Conservation (phyloP, 1,140 invertebrate species). For the Cephus cinctus region DNA sequence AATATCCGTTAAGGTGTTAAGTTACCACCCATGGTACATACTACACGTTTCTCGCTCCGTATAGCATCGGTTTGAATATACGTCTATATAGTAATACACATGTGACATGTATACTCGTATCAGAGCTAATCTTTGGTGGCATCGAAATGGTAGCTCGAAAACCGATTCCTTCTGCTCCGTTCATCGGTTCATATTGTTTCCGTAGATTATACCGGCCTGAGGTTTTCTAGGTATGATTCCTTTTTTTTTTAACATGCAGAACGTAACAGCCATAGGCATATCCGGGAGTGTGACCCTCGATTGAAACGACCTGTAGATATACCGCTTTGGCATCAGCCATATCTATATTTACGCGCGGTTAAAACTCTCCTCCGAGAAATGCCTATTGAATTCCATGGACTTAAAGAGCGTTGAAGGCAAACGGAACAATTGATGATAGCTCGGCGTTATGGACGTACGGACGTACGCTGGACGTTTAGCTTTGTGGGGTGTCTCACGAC, state of each 20-base stretch:
- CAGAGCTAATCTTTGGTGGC: slow-evolving; percentile 22
- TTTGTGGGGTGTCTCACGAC: slow-evolving; percentile 16
- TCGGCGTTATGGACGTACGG: slow-evolving; percentile 19
- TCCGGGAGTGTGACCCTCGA: no score
- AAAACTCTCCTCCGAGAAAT: slow-evolving; percentile 12
- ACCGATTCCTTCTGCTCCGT: no score
- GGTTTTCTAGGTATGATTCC: no score
- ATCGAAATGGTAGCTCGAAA: slow-evolving; percentile 26
- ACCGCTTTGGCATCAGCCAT: no score
- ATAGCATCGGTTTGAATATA: no score
- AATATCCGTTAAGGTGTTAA: slow-evolving; percentile 32
- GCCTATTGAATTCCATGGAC: slow-evolving; percentile 21
- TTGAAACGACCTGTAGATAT: no score
- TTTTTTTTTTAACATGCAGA: no score
- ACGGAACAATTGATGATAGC: slow-evolving; percentile 27
- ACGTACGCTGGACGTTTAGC: background rate
- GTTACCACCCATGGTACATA: slow-evolving; percentile 29
- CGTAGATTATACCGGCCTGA: slow-evolving; percentile 11
- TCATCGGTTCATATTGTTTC: slow-evolving; percentile 25
- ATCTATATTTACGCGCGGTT: slow-evolving; percentile 17
- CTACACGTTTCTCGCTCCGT: no score
- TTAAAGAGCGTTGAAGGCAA: slow-evolving; percentile 12
- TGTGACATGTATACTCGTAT: slow-evolving; percentile 13
- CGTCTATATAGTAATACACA: no score
- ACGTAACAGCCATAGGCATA: no score